These are phyloP conservation scores for Maniola jurtina DNA, from an alignment of 1,140 invertebrate species.

Conservation along the genomic window DNA sequence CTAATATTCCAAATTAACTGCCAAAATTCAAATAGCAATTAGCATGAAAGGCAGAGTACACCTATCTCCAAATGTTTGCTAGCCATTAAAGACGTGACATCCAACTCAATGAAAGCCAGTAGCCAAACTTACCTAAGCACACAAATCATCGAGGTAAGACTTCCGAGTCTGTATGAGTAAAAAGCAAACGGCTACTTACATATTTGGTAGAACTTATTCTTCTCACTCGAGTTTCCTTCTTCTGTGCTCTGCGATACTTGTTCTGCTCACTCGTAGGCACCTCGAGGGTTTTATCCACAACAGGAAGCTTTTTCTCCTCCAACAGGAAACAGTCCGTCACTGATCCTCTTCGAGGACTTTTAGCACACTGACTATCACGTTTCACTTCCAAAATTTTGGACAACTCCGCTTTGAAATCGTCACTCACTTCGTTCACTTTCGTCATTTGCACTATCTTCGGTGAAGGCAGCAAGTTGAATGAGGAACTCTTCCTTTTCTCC, in stretches of 20 bases:
- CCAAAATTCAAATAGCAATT: no score
- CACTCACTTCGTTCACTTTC: slow-evolving; percentile 58
- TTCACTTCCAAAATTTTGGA: slow-evolving; percentile 47
- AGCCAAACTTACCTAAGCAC: no score
- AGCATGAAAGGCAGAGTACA: no score
- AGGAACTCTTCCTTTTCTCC: slow-evolving; percentile 60
- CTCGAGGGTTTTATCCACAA: slow-evolving; percentile 13
- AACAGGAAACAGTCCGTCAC: slow-evolving; percentile 72
- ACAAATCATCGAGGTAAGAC: neutral
- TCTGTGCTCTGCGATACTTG: slow-evolving; percentile 60
- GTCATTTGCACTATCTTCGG: slow-evolving; percentile 63
- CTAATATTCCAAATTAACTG: no score
- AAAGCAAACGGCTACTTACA: slow-evolving; percentile 46
- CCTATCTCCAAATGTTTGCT: no score
- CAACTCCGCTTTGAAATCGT: slow-evolving; percentile 63
- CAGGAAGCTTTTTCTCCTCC: slow-evolving; percentile 47
- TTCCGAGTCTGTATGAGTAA: neutral
- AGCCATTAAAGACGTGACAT: no score
- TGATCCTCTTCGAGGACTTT: slow-evolving; percentile 51
- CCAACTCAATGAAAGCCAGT: no score
- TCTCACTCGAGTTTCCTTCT: slow-evolving; percentile 58
- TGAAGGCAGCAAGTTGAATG: slow-evolving; percentile 57
- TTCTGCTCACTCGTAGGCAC: slow-evolving; percentile 36
- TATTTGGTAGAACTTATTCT: slow-evolving; percentile 74
- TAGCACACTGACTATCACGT: slow-evolving; percentile 35